Conservation (phyloP, 2,888 invertebrate species). For the Hirtodrosophila duncani region DNA sequence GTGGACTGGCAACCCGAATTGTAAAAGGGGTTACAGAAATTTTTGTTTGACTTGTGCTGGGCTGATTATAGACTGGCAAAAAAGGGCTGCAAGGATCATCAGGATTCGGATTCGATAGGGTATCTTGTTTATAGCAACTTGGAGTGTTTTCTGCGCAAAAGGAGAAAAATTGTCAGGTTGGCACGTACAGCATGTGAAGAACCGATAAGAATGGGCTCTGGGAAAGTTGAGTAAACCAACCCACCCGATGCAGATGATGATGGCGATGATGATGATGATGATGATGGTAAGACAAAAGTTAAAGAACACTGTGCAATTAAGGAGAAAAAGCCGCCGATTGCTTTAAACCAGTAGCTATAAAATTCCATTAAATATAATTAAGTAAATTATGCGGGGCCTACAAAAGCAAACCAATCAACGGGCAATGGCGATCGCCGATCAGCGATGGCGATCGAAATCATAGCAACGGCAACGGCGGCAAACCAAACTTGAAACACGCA, state of each 20-base stretch:
- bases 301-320: too few relatives aligned
- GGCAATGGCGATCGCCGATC: too few relatives aligned
- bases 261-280: too few relatives aligned
- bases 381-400: conserved; percentile 68
- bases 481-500: conserved; percentile 50
- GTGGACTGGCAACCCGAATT: background rate
- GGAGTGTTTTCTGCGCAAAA: conserved; percentile 45
- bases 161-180: conserved; percentile 57
- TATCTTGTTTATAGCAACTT: too few relatives aligned
- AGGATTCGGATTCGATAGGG: conserved; percentile 56
- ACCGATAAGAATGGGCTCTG: conserved; percentile 28
- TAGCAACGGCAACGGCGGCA: conserved; percentile 20
- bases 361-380: conserved; percentile 74
- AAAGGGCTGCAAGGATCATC: conserved; percentile 30
- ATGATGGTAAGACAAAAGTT: too few relatives aligned
- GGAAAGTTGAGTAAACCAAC: conserved; percentile 36
- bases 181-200: conserved; percentile 42
- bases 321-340: conserved; percentile 8
- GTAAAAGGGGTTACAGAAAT: conserved; percentile 29
- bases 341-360: conserved; percentile 68
- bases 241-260: too few relatives aligned
- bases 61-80: conserved; percentile 48
- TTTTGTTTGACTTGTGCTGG: conserved; percentile 40
- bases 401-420: conserved; percentile 48
- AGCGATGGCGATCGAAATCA: conserved; percentile 9